These are phyloP conservation scores for Maylandia zebra DNA, from an alignment of 2,113 vertebrate species.

Conservation along the genomic window DNA sequence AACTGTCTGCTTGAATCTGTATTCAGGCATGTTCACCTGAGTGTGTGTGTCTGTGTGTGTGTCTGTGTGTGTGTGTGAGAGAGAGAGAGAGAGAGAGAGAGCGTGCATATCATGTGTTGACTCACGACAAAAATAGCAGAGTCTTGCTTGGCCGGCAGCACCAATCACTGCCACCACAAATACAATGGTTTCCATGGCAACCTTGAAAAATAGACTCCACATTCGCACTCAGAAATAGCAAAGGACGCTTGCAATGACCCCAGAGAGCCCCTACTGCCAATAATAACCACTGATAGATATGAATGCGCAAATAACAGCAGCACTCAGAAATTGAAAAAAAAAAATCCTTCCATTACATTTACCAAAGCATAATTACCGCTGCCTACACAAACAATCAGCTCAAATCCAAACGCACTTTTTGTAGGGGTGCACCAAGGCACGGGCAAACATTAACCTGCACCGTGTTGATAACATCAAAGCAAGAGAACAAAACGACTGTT, in stretches of 20 bases:
- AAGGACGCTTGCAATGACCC: constrained; percentile 51
- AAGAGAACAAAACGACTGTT: not conserved
- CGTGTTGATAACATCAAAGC: constrained; percentile 12
- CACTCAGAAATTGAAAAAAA: constrained; percentile 10
- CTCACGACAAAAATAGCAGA: constrained; percentile 77
- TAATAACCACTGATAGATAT: constrained; percentile 50
- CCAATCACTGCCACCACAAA: constrained; percentile 72
- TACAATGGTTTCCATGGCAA: constrained; percentile 81
- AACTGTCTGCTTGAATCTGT: not conserved
- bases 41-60: not conserved
- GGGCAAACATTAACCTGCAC: constrained; percentile 15
- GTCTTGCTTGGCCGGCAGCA: constrained; percentile 69
- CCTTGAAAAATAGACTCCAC: constrained; percentile 73
- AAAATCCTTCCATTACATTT: constrained; percentile 33
- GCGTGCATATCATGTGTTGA: constrained; percentile 66
- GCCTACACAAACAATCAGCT: constrained; percentile 41
- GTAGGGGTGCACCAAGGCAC: not conserved
- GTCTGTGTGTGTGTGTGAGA: not conserved
- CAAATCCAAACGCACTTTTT: constrained; percentile 18
- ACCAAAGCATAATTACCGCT: constrained; percentile 37
- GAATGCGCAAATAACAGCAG: constrained; percentile 15
- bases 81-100: not conserved
- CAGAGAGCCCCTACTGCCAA: constrained; percentile 46
- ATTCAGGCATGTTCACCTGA: not conserved
- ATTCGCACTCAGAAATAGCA: constrained; percentile 68